Base-by-base conservation (phyloP, 2,113 vertebrate species). In the Paratilapia polleni region DNA sequence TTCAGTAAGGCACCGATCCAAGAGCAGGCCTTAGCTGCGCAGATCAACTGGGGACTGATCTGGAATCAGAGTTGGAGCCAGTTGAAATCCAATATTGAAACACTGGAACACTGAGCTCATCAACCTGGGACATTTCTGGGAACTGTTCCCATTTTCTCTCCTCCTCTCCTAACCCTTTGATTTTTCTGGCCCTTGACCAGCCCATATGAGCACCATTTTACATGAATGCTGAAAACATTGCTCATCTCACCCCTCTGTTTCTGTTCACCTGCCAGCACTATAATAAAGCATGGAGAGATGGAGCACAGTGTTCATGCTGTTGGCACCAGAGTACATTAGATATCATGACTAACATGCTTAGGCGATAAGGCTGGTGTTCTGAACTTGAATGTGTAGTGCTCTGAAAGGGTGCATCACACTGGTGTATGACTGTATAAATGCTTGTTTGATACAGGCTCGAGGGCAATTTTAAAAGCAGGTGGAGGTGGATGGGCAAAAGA, bases 101-200 rank as follows among this genome's bases (percentile, higher is more conserved):
- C 81, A 85, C 12, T 81, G 80, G 83, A 93, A 86, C 75, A 81
- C 77, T 70, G 84, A 84, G 86, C 86, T 90, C 84, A 84, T 90
- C 89, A 90, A 81, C 85, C 78, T 70, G 79, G 88, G 85, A 86
- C 80, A 11, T 78, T 88, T 92, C 89, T 93, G 89, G 92, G 93
- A 94, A 87, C 80, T 12, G 73, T 77, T 93, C 93, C 88, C 88
- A 26, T 79, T 88, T 83, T 70, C 68, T 81, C 81, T 77, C 58
- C 78, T 78, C 79, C 62, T 61, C 83, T 78, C n/a, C 56, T 77
- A 77, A 85, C 81, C 82, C 81, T 89, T 89, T 88, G 88, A 88
- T 90, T 83, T 87, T 78, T 66, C 81, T 91, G 90, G 89, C 83
- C 85, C 83, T 26, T 85, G 85, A 93, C 88, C 87, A 87, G 89